Conservation (phyloP, 2,888 invertebrate genomes). For the Schrankia costaestrigalis region DNA sequence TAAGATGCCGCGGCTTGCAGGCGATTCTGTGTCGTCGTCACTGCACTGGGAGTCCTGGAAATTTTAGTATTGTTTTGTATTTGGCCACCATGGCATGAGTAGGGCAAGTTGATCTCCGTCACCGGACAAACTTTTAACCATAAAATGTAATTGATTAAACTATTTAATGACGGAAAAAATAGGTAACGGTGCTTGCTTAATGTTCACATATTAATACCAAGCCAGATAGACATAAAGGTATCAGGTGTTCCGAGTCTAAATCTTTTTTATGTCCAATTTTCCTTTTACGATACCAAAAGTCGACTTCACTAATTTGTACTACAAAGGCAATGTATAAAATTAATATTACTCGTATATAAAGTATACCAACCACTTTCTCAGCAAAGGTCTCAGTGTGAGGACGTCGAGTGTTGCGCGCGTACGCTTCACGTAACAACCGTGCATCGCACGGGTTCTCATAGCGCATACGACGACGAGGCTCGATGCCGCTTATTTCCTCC, state of each 20-base stretch:
- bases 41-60: slow-evolving; percentile 74
- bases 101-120: too few relatives aligned
- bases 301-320: not conserved
- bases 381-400: slow-evolving; percentile 75
- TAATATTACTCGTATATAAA: too few relatives aligned
- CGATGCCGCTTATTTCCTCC: slow-evolving; percentile 84
- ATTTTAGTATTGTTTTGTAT: slow-evolving; percentile 2
- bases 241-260: too few relatives aligned
- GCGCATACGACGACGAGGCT: slow-evolving; percentile 68
- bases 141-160: not conserved
- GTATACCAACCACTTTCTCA: slow-evolving; percentile 61
- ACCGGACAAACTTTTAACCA: not conserved
- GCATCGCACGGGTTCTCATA: slow-evolving; percentile 72
- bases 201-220: too few relatives aligned
- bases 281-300: too few relatives aligned
- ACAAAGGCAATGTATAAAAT: not conserved
- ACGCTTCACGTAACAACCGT: slow-evolving; percentile 68
- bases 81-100: too few relatives aligned
- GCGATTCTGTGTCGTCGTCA: slow-evolving; percentile 75
- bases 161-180: not conserved
- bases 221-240: too few relatives aligned
- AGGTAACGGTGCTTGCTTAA: not conserved
- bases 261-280: too few relatives aligned
- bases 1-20: slow-evolving; percentile 85
- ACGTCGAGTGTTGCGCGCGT: slow-evolving; percentile 67